Evolutionary conservation across 1,140 invertebrate species (phyloP), one percentile per base, ranked within the genome.

Genomic region (Sarcophaga peregrina): DNA sequence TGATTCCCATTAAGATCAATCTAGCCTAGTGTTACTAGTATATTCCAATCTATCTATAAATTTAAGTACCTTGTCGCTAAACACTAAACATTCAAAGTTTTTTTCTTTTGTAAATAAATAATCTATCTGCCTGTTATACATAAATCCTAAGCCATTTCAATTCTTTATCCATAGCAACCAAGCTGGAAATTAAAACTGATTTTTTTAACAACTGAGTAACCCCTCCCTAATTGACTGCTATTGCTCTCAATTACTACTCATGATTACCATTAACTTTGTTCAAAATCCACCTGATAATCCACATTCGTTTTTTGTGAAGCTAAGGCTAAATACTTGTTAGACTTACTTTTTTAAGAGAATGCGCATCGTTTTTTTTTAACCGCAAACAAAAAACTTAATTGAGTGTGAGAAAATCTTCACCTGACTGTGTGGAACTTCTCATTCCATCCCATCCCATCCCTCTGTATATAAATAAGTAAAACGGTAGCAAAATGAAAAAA

Each of bases 221-320:
- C 13, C 8, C 0, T 52, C 13, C 13, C 8, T 52, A 52, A 52
- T 52, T 52, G 17, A 20, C 17, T 68, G 17, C 17, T 20, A 68
- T 25, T 20, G 20, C 13, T 52, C 13, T 52, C 50, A 20, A 68
- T 20, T 68, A n/a, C 10, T 68, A n/a, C 10, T 9, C 20, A 68
- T 25, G 20, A 25, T 68, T 68, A 68, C 62, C 62, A 25, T 20
- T 5, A 68, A 20, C 62, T 68, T 37, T 68, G 20, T 4, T 20
- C 62, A 68, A 68, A 68, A 68, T 68, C 62, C 62, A 68, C 62
- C 62, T 68, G 62, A 68, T 68, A 68, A 68, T 68, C 15, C 62
- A 17, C 62, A 20, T 58, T 9, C 20, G 7, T 68, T 68, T 68
- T 20, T 10, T 68, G 8, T 20, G n/a, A 20, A 8, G 5, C 3